Conservation (phyloP, 1,140 invertebrate species). For the Maconellicoccus hirsutus region DNA sequence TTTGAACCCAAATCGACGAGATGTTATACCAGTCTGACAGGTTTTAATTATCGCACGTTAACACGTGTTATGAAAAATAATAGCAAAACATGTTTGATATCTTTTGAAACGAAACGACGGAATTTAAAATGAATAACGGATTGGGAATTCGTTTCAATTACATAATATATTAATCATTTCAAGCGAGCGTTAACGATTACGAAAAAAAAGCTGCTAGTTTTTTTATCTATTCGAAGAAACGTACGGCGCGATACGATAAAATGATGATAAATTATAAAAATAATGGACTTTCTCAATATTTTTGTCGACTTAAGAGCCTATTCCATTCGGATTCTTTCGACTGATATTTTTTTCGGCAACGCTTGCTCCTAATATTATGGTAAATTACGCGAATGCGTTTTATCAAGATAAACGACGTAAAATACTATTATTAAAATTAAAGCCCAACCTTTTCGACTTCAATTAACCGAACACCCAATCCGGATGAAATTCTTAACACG, state of each 20-base stretch:
- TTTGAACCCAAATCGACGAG: too few species aligned
- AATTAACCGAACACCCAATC: neutral
- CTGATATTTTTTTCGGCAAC: neutral
- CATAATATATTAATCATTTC: too few species aligned
- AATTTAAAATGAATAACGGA: too few species aligned
- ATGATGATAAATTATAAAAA: slow-evolving; percentile 6
- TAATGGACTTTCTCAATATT: neutral
- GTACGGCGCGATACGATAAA: neutral
- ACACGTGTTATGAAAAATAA: too few species aligned
- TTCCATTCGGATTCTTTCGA: neutral
- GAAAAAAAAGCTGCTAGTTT: too few species aligned
- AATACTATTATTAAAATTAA: slow-evolving; percentile 5
- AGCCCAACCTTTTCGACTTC: neutral
- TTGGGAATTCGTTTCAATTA: too few species aligned
- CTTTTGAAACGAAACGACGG: too few species aligned
- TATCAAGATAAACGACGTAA: neutral
- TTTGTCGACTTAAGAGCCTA: neutral
- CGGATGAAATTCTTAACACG: neutral
- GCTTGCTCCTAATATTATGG: neutral
- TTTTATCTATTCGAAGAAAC: too few species aligned
- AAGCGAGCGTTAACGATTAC: too few species aligned
- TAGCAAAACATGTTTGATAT: too few species aligned
- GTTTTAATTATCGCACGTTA: too few species aligned
- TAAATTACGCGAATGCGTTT: neutral
- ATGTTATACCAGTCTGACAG: too few species aligned